Evolutionary conservation across 2,888 invertebrate species (phyloP).

Genomic region (Dynastes grantii): DNA sequence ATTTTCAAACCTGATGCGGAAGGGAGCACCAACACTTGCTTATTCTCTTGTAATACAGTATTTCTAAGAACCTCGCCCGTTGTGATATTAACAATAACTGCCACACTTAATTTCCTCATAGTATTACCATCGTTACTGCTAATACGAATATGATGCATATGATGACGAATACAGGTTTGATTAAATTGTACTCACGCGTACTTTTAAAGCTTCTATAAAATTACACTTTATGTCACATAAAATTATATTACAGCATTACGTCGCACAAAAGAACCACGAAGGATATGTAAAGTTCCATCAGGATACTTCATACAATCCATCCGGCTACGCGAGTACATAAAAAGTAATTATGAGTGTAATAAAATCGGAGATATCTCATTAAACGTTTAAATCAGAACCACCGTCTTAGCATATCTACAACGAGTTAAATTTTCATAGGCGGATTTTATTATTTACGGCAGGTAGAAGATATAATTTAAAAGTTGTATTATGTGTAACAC

Average conservation of each 20-base stretch:
- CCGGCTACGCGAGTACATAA: slow-evolving; percentile 7
- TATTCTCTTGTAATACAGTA: too few relatives aligned
- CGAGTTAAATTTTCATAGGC: slow-evolving; percentile 7
- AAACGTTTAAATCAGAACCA: slow-evolving; percentile 29
- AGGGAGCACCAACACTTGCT: too few relatives aligned
- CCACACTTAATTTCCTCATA: too few relatives aligned
- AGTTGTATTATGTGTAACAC: neutral
- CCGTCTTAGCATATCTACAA: slow-evolving; percentile 16
- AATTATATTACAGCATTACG: slow-evolving; percentile 7
- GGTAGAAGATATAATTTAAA: slow-evolving; percentile 19
- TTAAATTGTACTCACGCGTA: slow-evolving; percentile 1
- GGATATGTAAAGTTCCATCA: neutral
- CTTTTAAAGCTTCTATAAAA: slow-evolving; percentile 15
- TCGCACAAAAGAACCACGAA: neutral
- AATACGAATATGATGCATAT: too few relatives aligned
- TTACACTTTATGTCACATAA: slow-evolving; percentile 25
- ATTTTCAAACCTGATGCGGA: too few relatives aligned
- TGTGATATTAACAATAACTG: too few relatives aligned
- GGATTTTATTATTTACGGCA: slow-evolving; percentile 24
- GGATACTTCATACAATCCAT: too few relatives aligned
- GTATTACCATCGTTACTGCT: too few relatives aligned
- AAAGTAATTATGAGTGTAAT: slow-evolving; percentile 30
- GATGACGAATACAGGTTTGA: neutral
- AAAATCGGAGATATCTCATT: slow-evolving; percentile 22
- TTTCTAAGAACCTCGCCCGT: too few relatives aligned